Evolutionary conservation across 2,113 vertebrate genomes (phyloP).

Genomic region (Phainopepla nitens): DNA sequence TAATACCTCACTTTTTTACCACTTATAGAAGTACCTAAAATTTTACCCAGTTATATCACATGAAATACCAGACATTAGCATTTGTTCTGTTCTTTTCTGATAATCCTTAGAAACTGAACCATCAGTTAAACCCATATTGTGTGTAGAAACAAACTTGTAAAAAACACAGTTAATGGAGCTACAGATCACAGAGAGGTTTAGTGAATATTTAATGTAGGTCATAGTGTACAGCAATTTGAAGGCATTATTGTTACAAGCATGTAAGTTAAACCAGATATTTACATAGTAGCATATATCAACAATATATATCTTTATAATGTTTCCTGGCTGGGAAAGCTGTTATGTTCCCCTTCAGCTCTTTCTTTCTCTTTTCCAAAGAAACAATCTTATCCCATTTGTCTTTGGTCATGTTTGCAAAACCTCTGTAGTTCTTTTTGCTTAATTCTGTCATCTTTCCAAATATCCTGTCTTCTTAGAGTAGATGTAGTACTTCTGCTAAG

Average conservation of each 20-base stretch:
- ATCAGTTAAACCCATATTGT: not conserved
- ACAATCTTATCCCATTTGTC: not conserved
- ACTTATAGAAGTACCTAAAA: not conserved
- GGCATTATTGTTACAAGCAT: not conserved
- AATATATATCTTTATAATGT: not conserved
- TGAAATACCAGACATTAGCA: not conserved
- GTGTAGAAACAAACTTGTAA: not conserved
- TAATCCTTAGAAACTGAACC: not conserved
- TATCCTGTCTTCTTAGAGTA: not conserved
- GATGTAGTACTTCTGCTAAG: not conserved
- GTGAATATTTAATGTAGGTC: not conserved
- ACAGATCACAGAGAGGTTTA: not conserved
- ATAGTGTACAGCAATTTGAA: not conserved
- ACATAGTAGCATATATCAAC: not conserved
- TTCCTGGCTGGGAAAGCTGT: not conserved
- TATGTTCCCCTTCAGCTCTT: not conserved
- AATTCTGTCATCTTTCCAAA: not conserved
- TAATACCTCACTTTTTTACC: not conserved
- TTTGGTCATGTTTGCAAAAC: not conserved
- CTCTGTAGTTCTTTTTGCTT: not conserved
- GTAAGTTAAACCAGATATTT: not conserved
- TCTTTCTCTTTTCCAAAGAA: not conserved
- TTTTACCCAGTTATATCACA: not conserved
- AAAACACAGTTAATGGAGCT: not conserved
- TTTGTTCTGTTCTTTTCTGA: not conserved